Evolutionary conservation across 2,797 vertebrate genomes (phyloP).

Genomic region (Pipistrellus pygmaeus): DNA sequence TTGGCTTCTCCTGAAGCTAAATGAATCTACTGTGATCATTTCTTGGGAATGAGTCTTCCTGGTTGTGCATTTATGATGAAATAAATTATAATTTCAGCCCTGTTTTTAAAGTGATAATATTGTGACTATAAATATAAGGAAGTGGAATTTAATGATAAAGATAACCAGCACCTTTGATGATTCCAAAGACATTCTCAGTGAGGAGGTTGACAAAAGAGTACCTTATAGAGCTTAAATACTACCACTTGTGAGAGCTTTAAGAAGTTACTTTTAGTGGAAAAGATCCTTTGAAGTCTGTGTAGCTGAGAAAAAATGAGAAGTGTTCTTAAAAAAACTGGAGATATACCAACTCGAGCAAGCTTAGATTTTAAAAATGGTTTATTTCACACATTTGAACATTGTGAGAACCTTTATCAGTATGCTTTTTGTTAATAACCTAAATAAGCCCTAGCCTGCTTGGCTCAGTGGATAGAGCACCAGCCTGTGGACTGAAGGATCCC

Average conservation of each 20-base stretch:
- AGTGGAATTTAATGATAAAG: not conserved
- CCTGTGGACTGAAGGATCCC: too few species aligned
- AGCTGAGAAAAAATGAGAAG: not conserved
- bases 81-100: not conserved
- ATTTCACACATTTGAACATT: not conserved
- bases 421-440: not conserved
- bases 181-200: not conserved
- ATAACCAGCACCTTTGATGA: slow-evolving; percentile 2
- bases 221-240: not conserved
- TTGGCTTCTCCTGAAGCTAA: not conserved
- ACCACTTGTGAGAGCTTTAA: not conserved
- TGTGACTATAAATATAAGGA: slow-evolving; percentile 2
- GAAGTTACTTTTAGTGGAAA: not conserved
- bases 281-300: not conserved
- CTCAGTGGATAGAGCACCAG: too few species aligned
- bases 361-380: not conserved
- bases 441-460: too few species aligned
- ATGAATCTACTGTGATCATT: not conserved
- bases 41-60: not conserved
- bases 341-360: not conserved
- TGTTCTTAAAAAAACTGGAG: not conserved
- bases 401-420: not conserved
- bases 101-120: slow-evolving; percentile 15
- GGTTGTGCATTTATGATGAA: slow-evolving; percentile 39
- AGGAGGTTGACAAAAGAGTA: not conserved